Evolutionary conservation across 2,113 vertebrate genomes (phyloP), one percentile per base, ranked within the genome.

Genomic region (Sturnira hondurensis): DNA sequence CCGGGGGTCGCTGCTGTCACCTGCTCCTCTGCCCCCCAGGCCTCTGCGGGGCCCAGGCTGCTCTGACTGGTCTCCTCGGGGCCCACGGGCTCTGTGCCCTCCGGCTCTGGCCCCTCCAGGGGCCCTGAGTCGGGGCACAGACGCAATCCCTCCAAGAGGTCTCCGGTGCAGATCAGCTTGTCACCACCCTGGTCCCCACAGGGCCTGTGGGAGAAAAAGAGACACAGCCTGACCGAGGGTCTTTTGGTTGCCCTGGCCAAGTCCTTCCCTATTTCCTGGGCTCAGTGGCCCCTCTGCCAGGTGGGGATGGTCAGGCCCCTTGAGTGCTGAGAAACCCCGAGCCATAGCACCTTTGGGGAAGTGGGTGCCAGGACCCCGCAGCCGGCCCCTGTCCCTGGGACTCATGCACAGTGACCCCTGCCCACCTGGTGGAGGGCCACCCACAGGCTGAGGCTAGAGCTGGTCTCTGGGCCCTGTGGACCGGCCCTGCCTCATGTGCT

Each of bases 101-200:
- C 95, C 81, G 98, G 98, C 10, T 97, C 92, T 3, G 96, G 96
- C 5, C 77, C 91, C 73, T 98, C 98, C 92, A 97, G 96, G 76
- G 0, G 61, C 96, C 99, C 98, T 0, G 68, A 96, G 78, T 98
- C 98, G 38, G 95, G 98, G 73, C 98, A 90, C 45, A 98, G 96
- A 13, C 96, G 95, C 36, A 99, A 97, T 95, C 98, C 99, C 98
- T 99, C 98, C 96, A 99, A 96, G 74, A 97, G 98, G 96, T 94
- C 98, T 93, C 98, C 86, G 0, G 98, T 98, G 95, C 98, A 99
- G 73, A 93, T 96, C 94, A 98, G 97, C 16, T 7, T 11, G 0
- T 93, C 88, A 12, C 95, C 3, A 0, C 97, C 96, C 76, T 98
- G 98, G 43, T 95, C 97, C 0, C 73, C 73, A 0, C 91, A 97